Base-by-base conservation (phyloP, 2,113 vertebrate species). In the Pelobates fuscus region DNA sequence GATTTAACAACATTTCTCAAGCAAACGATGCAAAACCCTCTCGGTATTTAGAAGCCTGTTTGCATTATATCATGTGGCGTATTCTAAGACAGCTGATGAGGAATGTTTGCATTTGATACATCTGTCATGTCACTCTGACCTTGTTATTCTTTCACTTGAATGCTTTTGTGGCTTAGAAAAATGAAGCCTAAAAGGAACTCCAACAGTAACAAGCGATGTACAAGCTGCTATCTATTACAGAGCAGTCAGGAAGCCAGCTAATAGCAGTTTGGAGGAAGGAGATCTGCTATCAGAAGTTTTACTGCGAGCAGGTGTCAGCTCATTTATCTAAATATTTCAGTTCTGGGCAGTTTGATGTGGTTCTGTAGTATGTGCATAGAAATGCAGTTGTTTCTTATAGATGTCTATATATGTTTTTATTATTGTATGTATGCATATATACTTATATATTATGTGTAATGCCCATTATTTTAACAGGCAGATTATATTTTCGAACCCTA, bases 161-260 rank as follows among this genome's bases (percentile, higher is more conserved):
- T 61, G 69, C 69, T 71, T 71, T 71, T 71, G 41, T 62, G 69
- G 69, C 41, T 71, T 61, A 71, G 69, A 71, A 71, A 71, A 71
- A 71, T 71, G 58, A 62, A 71, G 69, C 26, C 57, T 61, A 71
- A 71, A 71, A 71, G 46, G 69, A 49, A 61, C 3, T 29, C 41
- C 8, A 71, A 71, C 58, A 71, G 69, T 71, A 71, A 71, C 58
- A 71, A 71, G 69, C 58, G 49, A 61, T 62, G 59, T 71, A 61
- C 69, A 71, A 61, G 37, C 59, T 46, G 41, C 43, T 37, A 71
- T 71, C 69, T 61, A 71, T 71, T 71, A 71, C 69, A 17, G 58
- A 71, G 43, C 67, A 71, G 69, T 62, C 69, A 71, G 69, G 18
- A 71, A 61, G 69, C 27, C 69, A 62, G 58, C 58, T 71, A 71